Percentiles rank a stretch among this genome's conserved stretches.
These are phyloP conservation scores for Pedionomus torquatus DNA, from an alignment of 2,113 vertebrate genomes.

Conservation along the genomic window DNA sequence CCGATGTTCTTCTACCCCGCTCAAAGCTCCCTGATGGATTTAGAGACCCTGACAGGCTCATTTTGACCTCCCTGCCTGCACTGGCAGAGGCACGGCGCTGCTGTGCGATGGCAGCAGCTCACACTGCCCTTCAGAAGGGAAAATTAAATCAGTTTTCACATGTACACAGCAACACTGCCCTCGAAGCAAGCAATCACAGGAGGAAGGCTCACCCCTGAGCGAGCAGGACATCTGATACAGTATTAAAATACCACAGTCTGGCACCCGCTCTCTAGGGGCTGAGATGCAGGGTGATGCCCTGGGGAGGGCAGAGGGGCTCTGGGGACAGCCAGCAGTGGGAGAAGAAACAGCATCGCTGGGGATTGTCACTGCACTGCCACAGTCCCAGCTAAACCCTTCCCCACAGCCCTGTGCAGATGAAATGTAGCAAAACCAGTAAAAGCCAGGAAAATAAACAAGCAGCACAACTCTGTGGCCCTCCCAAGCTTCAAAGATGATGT, in stretches of 20 bases:
- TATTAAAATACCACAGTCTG: background rate
- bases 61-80: background rate
- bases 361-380: background rate
- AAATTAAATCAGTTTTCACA: background rate
- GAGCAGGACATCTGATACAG: accelerated
- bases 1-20: background rate
- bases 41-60: accelerated
- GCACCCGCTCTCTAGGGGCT: accelerated
- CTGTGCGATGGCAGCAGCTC: background rate
- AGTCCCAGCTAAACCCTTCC: background rate
- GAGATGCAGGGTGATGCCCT: background rate
- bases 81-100: background rate
- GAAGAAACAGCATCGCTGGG: accelerated
- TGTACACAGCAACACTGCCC: background rate
- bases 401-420: background rate
- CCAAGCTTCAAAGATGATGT: slow-evolving; percentile 73
- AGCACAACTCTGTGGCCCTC: slow-evolving; percentile 49
- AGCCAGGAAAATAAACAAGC: slow-evolving; percentile 65
- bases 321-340: accelerated
- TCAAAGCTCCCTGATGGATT: background rate
- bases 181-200: accelerated
- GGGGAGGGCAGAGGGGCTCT: background rate
- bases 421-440: slow-evolving; percentile 54
- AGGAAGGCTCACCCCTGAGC: background rate
- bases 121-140: background rate